Base-by-base conservation (phyloP, 35 echinoderm and acorn worm species). In the Chiridota heheva region DNA sequence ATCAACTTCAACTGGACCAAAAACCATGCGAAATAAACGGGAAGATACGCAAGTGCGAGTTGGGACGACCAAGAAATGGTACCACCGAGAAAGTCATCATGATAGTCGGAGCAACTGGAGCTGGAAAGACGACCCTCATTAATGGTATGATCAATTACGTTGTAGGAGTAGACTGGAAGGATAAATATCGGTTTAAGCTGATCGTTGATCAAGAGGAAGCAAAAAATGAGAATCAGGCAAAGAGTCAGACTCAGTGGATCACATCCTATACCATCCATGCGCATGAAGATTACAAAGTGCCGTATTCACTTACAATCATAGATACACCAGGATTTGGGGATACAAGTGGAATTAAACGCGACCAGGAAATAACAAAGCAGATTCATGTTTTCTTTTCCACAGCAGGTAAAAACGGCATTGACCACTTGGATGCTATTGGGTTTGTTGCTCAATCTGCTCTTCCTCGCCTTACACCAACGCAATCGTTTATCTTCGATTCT, bases 81-180 rank as follows among this genome's bases (percentile, higher is more conserved):
- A 53, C 22, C 22, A 53, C 61, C 8, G 12, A 69, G 6, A 84
- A 84, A 49, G 68, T 84, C 13, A 84, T 84, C 46, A 84, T 84
- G 81, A 43, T 73, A 12, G 66, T 84, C 39, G 81, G 81, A 37
- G 67, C 71, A 30, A 86, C 84, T 1, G 84, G 84, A 1, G 72
- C 84, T 29, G 84, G 84, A 41, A 86, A 86, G 43, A 81, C 33
- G 39, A 81, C 78, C 78, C n/a, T n/a, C n/a, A n/a, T n/a, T n/a
- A n/a, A n/a, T n/a, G 66, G 66, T 4, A 3, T 84, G 68, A 36
- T 74, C 26, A 84, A 84, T 17, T 44, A 84, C 45, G 56, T 84
- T 28, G 18, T 84, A 5, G 44, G 44, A 7, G 64, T 84, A 30
- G 43, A 84, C 7, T 36, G 81, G 81, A 45, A 58, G 0, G 81